Evolutionary conservation across 2,113 vertebrate species (phyloP).

Genomic region (Elanoides forficatus): DNA sequence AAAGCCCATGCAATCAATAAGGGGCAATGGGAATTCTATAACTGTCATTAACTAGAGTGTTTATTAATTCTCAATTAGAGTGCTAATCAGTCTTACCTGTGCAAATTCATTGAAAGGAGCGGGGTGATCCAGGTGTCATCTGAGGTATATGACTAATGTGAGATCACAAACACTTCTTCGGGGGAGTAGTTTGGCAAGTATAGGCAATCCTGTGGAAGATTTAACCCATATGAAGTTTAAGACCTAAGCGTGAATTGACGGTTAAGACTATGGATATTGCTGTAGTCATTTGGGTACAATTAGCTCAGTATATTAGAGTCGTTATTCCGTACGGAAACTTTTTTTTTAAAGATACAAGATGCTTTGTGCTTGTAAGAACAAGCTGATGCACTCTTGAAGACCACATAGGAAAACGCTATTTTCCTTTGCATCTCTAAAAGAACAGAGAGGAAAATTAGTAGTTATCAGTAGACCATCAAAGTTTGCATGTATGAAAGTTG

Average conservation of each 20-base stretch:
- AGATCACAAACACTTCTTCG: background rate
- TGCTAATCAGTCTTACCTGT: constrained; percentile 48
- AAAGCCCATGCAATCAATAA: background rate
- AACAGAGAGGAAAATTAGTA: background rate
- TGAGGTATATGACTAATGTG: background rate
- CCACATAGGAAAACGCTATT: background rate
- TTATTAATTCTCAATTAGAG: constrained; percentile 64
- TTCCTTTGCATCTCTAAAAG: background rate
- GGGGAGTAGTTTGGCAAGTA: background rate
- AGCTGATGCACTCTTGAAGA: background rate
- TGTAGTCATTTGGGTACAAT: background rate
- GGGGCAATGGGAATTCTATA: constrained; percentile 58
- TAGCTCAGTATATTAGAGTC: background rate
- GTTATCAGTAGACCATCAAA: background rate
- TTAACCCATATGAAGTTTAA: background rate
- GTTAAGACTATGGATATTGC: background rate
- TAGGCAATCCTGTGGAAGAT: background rate
- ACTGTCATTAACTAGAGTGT: constrained; percentile 42
- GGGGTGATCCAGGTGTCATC: background rate
- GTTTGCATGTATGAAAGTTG: background rate
- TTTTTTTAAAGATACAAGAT: background rate
- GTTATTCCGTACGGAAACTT: background rate
- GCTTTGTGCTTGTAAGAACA: background rate
- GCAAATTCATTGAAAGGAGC: background rate
- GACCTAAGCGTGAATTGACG: background rate